Conservation (phyloP, 2,888 invertebrate species). For the Sphaerophoria rueppellii region DNA sequence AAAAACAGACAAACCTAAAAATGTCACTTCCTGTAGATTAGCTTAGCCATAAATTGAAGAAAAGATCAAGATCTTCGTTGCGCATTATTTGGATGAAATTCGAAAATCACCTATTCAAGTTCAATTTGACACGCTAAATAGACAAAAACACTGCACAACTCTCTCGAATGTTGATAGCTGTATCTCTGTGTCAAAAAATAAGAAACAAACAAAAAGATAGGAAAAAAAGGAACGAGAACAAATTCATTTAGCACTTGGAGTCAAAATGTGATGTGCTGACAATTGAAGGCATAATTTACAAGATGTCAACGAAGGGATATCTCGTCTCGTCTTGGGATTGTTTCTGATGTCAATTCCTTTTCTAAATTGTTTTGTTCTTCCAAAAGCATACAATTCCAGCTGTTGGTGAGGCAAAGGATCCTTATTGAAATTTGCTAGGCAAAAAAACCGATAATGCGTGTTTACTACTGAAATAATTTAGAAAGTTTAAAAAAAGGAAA, state of each 20-base stretch:
- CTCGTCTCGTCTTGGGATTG: no score
- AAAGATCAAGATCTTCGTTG: conserved; percentile 63
- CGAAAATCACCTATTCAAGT: conserved; percentile 67
- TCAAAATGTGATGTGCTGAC: conserved; percentile 66
- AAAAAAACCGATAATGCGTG: conserved; percentile 68
- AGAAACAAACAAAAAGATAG: conserved; percentile 26
- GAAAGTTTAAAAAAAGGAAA: conserved; percentile 46
- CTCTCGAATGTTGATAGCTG: conserved; percentile 45
- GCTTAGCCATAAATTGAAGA: conserved; percentile 63
- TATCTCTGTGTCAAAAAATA: conserved; percentile 31
- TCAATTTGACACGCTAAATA: conserved; percentile 67
- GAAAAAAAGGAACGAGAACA: background rate
- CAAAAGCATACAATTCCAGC: conserved; percentile 55
- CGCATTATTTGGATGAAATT: conserved; percentile 67
- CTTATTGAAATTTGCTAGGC: conserved; percentile 25
- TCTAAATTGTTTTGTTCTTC: conserved; percentile 54
- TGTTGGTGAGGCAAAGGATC: conserved; percentile 49
- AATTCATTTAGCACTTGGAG: conserved; percentile 64
- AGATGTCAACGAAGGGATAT: conserved; percentile 56
- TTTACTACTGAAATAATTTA: conserved; percentile 71
- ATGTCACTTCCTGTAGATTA: conserved; percentile 69
- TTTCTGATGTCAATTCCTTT: conserved; percentile 49
- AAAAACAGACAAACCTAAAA: conserved; percentile 52
- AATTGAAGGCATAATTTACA: conserved; percentile 59
- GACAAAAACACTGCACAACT: conserved; percentile 28